Base-by-base conservation (phyloP, 2,888 invertebrate genomes). In the Habrosyne pyritoides region DNA sequence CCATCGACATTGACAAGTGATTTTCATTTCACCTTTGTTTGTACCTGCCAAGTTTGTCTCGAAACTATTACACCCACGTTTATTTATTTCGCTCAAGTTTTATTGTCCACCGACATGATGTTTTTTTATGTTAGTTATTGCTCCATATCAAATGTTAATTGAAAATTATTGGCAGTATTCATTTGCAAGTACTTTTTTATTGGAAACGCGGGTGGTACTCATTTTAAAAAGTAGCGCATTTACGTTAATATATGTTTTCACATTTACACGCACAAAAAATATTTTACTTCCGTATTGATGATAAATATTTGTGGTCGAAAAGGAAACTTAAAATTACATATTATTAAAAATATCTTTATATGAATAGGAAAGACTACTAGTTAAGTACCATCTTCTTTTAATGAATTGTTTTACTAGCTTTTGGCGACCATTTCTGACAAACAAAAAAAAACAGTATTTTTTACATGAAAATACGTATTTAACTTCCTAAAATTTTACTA, bases 41-140 rank as follows among this genome's bases (percentile, higher is more conserved):
- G 42, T 2, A 18, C 7, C 8, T 42, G 14, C 42, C 42, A 42
- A 42, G 42, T 42, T 42, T n/a, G 42, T 42, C 42, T 42, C 42
- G 42, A 42, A 42, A 42, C 42, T 42, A 42, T 42, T 42, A 42
- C 42, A 42, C 42, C 42, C 42, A 42, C 42, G 18, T 42, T 42
- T 42, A 42, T 42, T 42, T 42, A 42, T 42, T 42, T 5, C 42
- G 18, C 42, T 18, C 42, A 18, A 42, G 42, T n/a, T 42, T 42
- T 42, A 42, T 42, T 42, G 8, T 18, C 14, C 2, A 8, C 42
- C 14, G 8, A 18, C 18, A 42, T 42, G 42, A n/a, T n/a, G 18
- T 8, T 8, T 18, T 18, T 14, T 3, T 18, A 42, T n/a, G 42
- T 42, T 8, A 42, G 0, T 4, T 42, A 8, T 18, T 42, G 14